Conservation (phyloP, 1,140 invertebrate species). For the Drosophila burlai region DNA sequence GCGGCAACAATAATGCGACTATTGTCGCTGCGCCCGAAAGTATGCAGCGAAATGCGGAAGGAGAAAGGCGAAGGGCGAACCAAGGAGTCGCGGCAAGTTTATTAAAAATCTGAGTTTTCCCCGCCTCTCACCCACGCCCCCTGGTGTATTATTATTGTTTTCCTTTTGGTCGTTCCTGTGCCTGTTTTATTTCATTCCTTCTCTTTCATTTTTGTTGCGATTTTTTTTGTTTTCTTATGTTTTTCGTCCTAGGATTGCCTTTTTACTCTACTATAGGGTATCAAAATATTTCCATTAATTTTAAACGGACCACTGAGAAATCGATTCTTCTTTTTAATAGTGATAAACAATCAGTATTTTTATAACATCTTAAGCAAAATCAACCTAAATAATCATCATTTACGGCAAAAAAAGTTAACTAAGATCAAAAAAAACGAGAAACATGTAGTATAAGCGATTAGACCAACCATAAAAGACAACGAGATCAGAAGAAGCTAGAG, state of each 20-base stretch:
- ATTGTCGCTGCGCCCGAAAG: constrained; percentile 59
- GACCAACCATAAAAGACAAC: too few relatives aligned
- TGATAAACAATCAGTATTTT: too few relatives aligned
- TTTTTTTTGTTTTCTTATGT: constrained; percentile 17
- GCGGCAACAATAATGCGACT: constrained; percentile 42
- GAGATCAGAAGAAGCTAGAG: too few relatives aligned
- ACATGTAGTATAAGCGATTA: too few relatives aligned
- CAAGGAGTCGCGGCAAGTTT: constrained; percentile 63
- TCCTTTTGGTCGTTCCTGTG: constrained; percentile 28
- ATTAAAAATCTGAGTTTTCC: constrained; percentile 74
- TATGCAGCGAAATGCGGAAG: constrained; percentile 56
- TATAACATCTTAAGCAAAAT: too few relatives aligned
- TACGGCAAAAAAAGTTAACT: too few relatives aligned
- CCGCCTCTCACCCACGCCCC: constrained; percentile 13
- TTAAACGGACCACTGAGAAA: too few relatives aligned
- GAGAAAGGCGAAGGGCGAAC: constrained; percentile 10
- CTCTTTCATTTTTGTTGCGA: constrained; percentile 36
- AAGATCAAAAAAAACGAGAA: too few relatives aligned
- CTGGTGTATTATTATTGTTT: constrained; percentile 69
- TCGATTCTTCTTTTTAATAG: too few relatives aligned
- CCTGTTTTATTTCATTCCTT: constrained; percentile 46
- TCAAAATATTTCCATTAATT: neutral
- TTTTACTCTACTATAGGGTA: constrained; percentile 18
- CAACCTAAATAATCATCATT: too few relatives aligned
- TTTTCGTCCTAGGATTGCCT: constrained; percentile 32